Percentiles rank a stretch among this genome's conserved stretches.
Evolutionary conservation across 2,113 vertebrate species (phyloP).

Genomic region (Uropsilus gracilis): DNA sequence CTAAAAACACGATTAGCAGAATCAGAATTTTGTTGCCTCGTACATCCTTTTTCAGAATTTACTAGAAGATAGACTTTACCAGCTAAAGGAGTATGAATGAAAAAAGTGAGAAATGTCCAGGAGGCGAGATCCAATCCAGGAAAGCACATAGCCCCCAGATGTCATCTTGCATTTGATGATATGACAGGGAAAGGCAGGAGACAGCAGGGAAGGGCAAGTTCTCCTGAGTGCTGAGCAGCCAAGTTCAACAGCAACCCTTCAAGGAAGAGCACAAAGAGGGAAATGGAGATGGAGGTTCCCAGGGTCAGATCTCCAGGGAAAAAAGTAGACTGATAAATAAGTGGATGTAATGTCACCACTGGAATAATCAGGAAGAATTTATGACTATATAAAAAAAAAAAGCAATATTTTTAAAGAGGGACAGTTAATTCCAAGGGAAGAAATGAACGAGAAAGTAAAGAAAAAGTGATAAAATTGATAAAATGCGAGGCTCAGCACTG

Average conservation of each 20-base stretch:
- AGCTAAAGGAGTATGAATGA: not conserved
- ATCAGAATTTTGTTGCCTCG: not conserved
- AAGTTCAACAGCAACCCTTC: not conserved
- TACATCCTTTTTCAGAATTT: not conserved
- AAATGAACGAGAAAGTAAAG: constrained; percentile 12
- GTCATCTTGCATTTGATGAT: not conserved
- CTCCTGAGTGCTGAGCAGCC: not conserved
- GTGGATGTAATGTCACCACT: not conserved
- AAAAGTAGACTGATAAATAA: not conserved
- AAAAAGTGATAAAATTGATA: not conserved
- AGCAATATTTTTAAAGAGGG: not conserved
- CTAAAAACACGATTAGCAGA: not conserved
- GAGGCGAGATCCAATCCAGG: not conserved
- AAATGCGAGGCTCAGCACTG: not conserved
- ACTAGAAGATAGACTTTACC: not conserved
- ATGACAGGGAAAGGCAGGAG: not conserved
- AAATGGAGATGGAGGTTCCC: not conserved
- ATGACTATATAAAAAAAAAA: not conserved
- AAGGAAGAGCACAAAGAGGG: not conserved
- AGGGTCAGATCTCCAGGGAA: not conserved
- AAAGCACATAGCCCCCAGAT: not conserved
- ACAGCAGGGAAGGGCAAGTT: not conserved
- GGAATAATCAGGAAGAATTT: not conserved
- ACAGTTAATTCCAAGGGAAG: not conserved
- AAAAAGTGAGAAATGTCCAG: not conserved